Evolutionary conservation across 1,140 invertebrate species (phyloP), one percentile per base, ranked within the genome.

Genomic region (Saccostrea cuccullata): DNA sequence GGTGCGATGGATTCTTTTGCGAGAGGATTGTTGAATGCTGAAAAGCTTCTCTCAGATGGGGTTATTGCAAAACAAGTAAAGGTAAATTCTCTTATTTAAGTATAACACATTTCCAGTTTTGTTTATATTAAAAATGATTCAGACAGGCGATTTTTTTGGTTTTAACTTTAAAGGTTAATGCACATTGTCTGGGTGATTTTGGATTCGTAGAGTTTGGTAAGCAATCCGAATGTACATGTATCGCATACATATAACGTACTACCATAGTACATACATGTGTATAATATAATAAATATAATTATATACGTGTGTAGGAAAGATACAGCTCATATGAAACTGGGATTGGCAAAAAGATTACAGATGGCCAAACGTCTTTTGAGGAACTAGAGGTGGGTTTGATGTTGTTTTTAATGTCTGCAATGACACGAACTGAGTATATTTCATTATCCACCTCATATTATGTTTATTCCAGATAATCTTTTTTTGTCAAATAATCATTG

Each of bases 1-100:
- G 94, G 94, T 85, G 96, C 96, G 26, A 96, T 97, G 91, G 96
- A 97, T 93, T 95, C 95, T 0, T 95, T 96, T 88, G 96, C 96
- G 0, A 95, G 95, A 89, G 96, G 95, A 0, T 91, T 97, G 36
- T 94, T 95, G 55, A 93, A 95, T 84, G 96, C 96, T 0, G 95
- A 95, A 85, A 96, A 93, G 64, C 93, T 97, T 13, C 90, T 96
- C 26, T 90, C 94, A 73, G 95, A 95, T 8, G 94, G 93, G 6
- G 90, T 94, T 12, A 90, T 95, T 40, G 86, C 91, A 5, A 91
- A 91, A 89, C 87, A 91, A 60, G 92, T 94, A 12, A 89, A 93
- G 91, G 93, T 94, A 77, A 89, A 8, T 47, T 47, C 47, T 47
- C 6, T 47, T 47, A 47, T 8, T 47, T 47, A 9, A 47, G 5